Evolutionary conservation across 1,140 invertebrate species (phyloP).

Genomic region (Drosophila biarmipes): DNA sequence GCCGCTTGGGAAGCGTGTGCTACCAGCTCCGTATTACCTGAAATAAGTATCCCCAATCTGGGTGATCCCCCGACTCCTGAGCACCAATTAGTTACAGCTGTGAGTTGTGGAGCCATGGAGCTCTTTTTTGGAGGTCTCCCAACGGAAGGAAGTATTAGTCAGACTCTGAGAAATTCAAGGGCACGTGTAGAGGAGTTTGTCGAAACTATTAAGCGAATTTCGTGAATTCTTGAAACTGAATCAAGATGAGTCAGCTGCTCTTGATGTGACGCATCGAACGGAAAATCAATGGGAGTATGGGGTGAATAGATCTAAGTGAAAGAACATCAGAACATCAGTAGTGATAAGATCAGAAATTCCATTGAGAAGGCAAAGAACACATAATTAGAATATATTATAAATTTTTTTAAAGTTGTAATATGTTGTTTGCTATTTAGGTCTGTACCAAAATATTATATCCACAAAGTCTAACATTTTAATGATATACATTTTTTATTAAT

Average conservation of each 20-base stretch:
- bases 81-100: slow-evolving; percentile 71
- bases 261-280: slow-evolving; percentile 49
- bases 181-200: slow-evolving; percentile 16
- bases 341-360: slow-evolving; percentile 5
- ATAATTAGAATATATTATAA: background rate
- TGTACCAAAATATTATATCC: too few species aligned
- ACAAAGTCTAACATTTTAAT: too few species aligned
- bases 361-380: background rate
- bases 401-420: background rate
- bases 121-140: background rate
- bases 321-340: slow-evolving; percentile 3
- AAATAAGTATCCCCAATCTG: slow-evolving; percentile 19
- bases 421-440: too few species aligned
- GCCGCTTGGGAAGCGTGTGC: slow-evolving; percentile 50
- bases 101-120: slow-evolving; percentile 11
- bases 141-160: slow-evolving; percentile 80
- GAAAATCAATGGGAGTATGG: background rate
- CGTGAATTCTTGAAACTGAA: slow-evolving; percentile 54
- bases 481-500: too few species aligned
- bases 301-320: slow-evolving; percentile 2
- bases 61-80: slow-evolving; percentile 10
- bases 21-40: slow-evolving; percentile 40
- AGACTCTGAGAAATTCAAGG: slow-evolving; percentile 58
- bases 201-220: slow-evolving; percentile 47
- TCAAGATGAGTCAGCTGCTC: slow-evolving; percentile 48